Conservation (phyloP, 2,113 vertebrate species). For the Neofelis nebulosa region DNA sequence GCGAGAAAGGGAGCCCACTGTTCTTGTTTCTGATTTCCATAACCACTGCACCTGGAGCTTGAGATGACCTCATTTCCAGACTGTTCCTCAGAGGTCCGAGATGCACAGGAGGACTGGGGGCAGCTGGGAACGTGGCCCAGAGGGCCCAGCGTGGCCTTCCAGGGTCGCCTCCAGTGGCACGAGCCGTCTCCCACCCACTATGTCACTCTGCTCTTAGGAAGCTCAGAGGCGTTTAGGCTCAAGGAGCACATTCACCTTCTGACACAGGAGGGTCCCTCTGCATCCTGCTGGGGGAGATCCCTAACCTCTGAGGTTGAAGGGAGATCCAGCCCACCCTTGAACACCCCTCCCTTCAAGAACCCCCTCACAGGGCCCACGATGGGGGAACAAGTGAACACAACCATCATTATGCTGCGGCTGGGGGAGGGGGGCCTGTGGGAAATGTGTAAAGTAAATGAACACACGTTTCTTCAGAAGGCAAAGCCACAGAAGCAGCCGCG, state of each 20-base stretch:
- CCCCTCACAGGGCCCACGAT: background rate
- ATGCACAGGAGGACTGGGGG: background rate
- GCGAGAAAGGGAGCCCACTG: background rate
- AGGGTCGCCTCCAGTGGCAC: too few species aligned
- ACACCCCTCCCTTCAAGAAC: background rate
- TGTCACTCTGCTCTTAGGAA: background rate
- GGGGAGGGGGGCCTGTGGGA: too few species aligned
- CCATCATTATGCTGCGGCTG: background rate
- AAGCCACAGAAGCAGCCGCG: too few species aligned
- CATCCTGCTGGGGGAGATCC: background rate
- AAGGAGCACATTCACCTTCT: too few species aligned
- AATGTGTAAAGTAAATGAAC: background rate
- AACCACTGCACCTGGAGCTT: background rate
- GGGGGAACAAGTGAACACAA: too few species aligned
- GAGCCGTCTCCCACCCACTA: too few species aligned
- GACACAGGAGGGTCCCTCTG: background rate
- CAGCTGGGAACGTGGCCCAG: too few species aligned
- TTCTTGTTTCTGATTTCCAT: background rate
- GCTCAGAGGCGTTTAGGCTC: background rate
- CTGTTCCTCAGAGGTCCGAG: too few species aligned
- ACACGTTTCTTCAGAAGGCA: background rate
- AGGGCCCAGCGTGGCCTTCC: fast-evolving
- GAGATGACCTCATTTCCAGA: background rate
- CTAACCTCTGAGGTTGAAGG: background rate
- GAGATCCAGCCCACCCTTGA: too few species aligned